Evolutionary conservation across 2,888 invertebrate species (phyloP).

Genomic region (Nomada fucata): DNA sequence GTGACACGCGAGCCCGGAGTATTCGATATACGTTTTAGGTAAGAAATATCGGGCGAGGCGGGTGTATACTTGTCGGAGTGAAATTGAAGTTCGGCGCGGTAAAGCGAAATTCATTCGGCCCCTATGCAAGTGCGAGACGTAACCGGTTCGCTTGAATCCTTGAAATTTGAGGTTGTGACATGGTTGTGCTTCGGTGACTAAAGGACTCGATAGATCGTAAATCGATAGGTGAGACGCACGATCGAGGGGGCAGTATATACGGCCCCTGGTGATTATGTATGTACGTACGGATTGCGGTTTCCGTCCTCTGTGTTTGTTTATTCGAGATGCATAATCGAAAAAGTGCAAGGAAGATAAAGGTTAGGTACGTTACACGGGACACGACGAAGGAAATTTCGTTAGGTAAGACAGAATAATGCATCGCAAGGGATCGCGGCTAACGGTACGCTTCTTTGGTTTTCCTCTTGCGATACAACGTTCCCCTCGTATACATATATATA

Average conservation of each 20-base stretch:
- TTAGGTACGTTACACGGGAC: conserved; percentile 22
- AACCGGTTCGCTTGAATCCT: conserved; percentile 30
- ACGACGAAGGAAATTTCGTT: conserved; percentile 30
- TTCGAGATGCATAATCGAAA: conserved; percentile 12
- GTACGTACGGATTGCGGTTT: neutral
- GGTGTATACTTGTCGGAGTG: neutral
- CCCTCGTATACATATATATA: neutral
- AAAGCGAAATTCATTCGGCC: neutral
- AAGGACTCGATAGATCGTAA: conserved; percentile 51
- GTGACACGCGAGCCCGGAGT: conserved; percentile 52
- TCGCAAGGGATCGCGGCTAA: conserved; percentile 11
- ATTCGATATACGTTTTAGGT: conserved; percentile 41
- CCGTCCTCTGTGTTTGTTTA: conserved; percentile 21
- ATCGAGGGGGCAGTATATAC: neutral
- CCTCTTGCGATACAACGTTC: neutral
- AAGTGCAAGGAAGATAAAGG: conserved; percentile 47
- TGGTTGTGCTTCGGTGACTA: conserved; percentile 53
- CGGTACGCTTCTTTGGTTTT: conserved; percentile 22
- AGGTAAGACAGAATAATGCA: conserved; percentile 35
- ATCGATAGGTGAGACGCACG: conserved; percentile 48
- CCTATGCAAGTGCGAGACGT: conserved; percentile 9
- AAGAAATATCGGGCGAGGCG: conserved; percentile 22
- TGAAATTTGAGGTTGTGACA: conserved; percentile 53
- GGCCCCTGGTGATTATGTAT: conserved; percentile 19
- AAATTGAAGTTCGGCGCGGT: neutral